Conservation (phyloP, 2,113 vertebrate genomes). For the Loxodonta africana region DNA sequence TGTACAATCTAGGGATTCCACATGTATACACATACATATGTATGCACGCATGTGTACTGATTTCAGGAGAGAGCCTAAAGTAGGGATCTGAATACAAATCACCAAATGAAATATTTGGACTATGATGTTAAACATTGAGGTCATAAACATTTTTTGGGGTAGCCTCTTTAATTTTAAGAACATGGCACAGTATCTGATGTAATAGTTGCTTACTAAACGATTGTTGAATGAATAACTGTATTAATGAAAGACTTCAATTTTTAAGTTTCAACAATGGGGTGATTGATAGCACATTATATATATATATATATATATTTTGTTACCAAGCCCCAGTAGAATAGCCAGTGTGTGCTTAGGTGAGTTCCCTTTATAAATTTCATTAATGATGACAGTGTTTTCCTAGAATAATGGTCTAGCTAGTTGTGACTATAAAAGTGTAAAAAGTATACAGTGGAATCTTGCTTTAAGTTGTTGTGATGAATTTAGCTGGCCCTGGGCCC, state of each 20-base stretch:
- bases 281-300: neutral
- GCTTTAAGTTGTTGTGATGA: neutral
- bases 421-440: neutral
- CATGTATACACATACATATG: neutral
- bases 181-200: neutral
- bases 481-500: neutral
- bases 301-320: neutral
- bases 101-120: neutral
- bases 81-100: neutral
- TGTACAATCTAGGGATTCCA: too few species aligned
- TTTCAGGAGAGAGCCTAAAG: neutral
- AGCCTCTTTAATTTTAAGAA: conserved; percentile 20
- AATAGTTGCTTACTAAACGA: conserved; percentile 14
- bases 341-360: neutral
- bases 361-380: conserved; percentile 12
- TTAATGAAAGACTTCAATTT: neutral
- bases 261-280: conserved; percentile 42
- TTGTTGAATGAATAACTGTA: neutral
- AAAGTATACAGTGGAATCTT: neutral
- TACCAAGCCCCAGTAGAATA: neutral
- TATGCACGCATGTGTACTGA: neutral
- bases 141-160: neutral
- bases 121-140: neutral
- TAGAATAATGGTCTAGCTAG: neutral
- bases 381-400: neutral